Evolutionary conservation across 2,888 invertebrate species (phyloP), one percentile per base, ranked within the genome.

Genomic region (Luperina testacea): DNA sequence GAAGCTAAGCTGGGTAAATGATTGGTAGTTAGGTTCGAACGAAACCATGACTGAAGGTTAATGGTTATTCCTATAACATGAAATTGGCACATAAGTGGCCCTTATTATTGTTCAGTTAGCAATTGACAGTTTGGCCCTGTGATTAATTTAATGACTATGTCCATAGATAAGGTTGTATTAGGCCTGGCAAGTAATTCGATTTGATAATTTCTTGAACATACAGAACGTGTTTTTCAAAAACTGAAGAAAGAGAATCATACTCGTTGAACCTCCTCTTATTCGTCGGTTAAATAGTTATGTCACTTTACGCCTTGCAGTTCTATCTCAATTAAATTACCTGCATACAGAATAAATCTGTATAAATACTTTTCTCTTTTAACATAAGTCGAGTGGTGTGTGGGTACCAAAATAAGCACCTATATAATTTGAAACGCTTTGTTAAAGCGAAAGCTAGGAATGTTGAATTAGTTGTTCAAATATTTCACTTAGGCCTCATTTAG

Each of bases 401-500:
- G 20, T 32, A 53, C 53, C 20, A 42, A 38, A 67, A 24, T 45
- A 63, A 24, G 20, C 1, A 32, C 32, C 32, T 42, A 59, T 42
- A 53, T 67, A 72, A 70, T 78, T 76, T 53, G 32, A 63, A 78
- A 70, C 61, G 20, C 63, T 79, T 61, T 68, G 73, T 73, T 78
- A n/a, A 77, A 76, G 64, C 24, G 63, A 79, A 79, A 72, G 42
- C 72, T 48, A 59, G 74, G 73, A 79, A 76, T 86, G 82, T 86
- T 84, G 75, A 61, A 61, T 82, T 82, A 82, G 75, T 82, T 68
- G 82, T 78, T 72, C 79, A 82, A 87, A 87, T 87, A 87, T 80
- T 78, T 77, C 75, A 71, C 75, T 80, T 71, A 64, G 27, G 64
- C 68, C 70, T 79, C 75, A 72, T 85, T 81, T 76, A 57, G 75